Base-by-base conservation (phyloP, 2,113 vertebrate species). In the Ascaphus truei region DNA sequence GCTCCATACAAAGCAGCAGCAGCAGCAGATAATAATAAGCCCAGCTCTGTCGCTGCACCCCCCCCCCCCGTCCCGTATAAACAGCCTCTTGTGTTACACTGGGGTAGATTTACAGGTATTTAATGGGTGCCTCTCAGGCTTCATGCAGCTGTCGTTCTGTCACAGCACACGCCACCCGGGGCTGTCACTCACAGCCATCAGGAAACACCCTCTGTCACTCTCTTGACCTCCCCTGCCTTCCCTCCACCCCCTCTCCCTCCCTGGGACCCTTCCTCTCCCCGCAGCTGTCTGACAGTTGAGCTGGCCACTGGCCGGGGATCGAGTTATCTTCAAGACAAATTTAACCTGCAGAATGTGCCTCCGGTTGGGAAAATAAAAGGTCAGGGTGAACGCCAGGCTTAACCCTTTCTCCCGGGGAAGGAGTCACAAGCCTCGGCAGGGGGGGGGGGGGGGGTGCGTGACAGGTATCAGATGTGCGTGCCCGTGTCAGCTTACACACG, bases 301-400 rank as follows among this genome's bases (percentile, higher is more conserved):
- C 52, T 56, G 61, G 41, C 60, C 67, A 52, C 52, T 56, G 61
- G 67, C 56, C 61, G 56, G 25, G 57, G 67, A 69, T 69, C 67
- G 12, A 39, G 67, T 69, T 69, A 58, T 69, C 67, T 61, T 69
- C 67, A 69, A 69, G 67, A 69, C 67, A 69, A 69, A 69, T 69
- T 69, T 69, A 69, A 61, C 67, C 31, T 61, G 41, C 34, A 69
- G 67, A 69, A 69, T 69, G 67, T 69, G 67, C 67, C 67, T 23
- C 67, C 61, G 56, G 20, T 31, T 61, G 67, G 67, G 67, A 61
- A 69, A 69, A 61, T 41, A 50, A 50, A 69, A 69, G 67, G 67
- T 69, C 67, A 69, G 67, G 57, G 57, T 60, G 59, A 61, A 29
- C 48, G 29, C 39, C 22, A n/a, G 27, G n/a, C 30, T 58, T 68